Percentiles rank a stretch among this genome's conserved stretches.
These are phyloP conservation scores for Hesperophylax magnus DNA, from an alignment of 1,140 invertebrate species.

Conservation along the genomic window DNA sequence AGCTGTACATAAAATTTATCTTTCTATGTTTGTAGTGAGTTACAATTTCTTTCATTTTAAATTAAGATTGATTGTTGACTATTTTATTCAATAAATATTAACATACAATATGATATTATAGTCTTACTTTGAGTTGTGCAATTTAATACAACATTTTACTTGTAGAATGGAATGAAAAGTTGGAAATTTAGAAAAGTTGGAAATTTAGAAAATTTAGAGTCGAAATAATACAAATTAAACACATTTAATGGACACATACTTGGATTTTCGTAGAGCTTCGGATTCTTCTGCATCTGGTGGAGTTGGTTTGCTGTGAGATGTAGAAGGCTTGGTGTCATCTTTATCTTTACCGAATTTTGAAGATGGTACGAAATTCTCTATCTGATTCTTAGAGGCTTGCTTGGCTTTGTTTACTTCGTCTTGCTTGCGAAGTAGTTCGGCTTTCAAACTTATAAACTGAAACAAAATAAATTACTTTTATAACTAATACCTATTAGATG, in stretches of 20 bases:
- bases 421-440: conserved; percentile 84
- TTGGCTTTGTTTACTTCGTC: conserved; percentile 80
- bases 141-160: too few relatives aligned
- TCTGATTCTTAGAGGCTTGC: conserved; percentile 65
- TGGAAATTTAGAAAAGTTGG: too few relatives aligned
- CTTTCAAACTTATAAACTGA: conserved; percentile 78
- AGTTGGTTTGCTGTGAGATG: conserved; percentile 64
- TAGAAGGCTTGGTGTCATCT: conserved; percentile 58
- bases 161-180: too few relatives aligned
- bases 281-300: conserved; percentile 71
- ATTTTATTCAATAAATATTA: too few relatives aligned
- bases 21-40: too few relatives aligned
- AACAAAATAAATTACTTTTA: conserved; percentile 57
- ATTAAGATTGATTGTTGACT: too few relatives aligned
- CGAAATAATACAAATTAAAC: neutral
- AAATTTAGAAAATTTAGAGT: too few relatives aligned
- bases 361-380: conserved; percentile 63
- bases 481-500: neutral
- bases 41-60: too few relatives aligned
- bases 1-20: too few relatives aligned
- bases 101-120: too few relatives aligned
- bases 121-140: too few relatives aligned
- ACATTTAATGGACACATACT: conserved; percentile 63
- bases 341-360: conserved; percentile 57
- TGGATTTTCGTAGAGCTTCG: conserved; percentile 73